Evolutionary conservation across 2,888 invertebrate species (phyloP).

Genomic region (Adelphocoris suturalis): DNA sequence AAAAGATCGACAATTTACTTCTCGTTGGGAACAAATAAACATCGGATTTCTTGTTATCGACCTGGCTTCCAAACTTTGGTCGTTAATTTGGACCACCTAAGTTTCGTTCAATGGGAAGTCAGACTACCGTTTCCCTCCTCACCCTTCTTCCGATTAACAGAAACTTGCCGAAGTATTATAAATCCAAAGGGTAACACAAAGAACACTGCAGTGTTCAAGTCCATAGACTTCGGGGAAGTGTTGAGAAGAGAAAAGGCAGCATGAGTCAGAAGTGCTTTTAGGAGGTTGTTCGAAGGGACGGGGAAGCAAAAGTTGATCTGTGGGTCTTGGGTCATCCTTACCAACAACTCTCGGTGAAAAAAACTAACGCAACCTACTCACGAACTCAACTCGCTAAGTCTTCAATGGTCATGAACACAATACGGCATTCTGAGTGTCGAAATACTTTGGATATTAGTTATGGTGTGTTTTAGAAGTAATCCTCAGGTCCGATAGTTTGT

Average conservation of each 20-base stretch:
- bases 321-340: not conserved
- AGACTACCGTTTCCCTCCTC: slow-evolving; percentile 30
- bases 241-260: not conserved
- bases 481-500: no score
- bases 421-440: not conserved
- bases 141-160: slow-evolving; percentile 30
- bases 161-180: slow-evolving; percentile 60
- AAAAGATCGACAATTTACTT: slow-evolving; percentile 23
- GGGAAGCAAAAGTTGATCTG: slow-evolving; percentile 9
- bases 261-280: not conserved
- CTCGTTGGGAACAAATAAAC: slow-evolving; percentile 47
- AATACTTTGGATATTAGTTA: no score
- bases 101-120: slow-evolving; percentile 29
- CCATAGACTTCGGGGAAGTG: slow-evolving; percentile 17
- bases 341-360: slow-evolving; percentile 12
- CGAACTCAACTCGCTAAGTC: not conserved
- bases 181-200: slow-evolving; percentile 62
- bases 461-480: no score
- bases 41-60: slow-evolving; percentile 49
- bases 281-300: not conserved
- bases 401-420: not conserved
- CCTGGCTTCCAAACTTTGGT: slow-evolving; percentile 34
- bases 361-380: not conserved
- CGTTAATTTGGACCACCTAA: slow-evolving; percentile 27
- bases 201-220: not conserved